Conservation (phyloP, 2,888 invertebrate species). For the Dendrolimus houi region DNA sequence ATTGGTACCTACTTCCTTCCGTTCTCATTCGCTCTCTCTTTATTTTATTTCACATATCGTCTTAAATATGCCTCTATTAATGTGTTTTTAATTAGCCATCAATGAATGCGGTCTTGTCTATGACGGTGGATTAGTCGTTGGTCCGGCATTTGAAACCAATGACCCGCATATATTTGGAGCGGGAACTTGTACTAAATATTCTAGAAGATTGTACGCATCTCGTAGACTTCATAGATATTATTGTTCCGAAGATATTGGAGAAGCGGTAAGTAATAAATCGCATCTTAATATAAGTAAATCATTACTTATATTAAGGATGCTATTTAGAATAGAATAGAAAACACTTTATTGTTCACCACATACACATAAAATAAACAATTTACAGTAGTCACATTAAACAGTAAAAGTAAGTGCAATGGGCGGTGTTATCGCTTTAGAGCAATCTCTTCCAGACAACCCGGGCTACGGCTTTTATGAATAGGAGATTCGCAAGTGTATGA, state of each 20-base stretch:
- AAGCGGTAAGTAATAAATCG: constrained; percentile 49
- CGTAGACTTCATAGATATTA: constrained; percentile 71
- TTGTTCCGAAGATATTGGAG: constrained; percentile 79
- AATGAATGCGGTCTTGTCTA: constrained; percentile 75
- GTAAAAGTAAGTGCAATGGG: too few relatives aligned
- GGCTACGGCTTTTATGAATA: too few relatives aligned
- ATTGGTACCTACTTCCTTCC: too few relatives aligned
- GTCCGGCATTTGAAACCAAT: constrained; percentile 78
- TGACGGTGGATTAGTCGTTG: constrained; percentile 80
- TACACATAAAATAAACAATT: too few relatives aligned
- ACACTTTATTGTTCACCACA: too few relatives aligned
- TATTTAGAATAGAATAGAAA: too few relatives aligned
- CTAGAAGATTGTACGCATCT: constrained; percentile 74
- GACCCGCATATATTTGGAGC: constrained; percentile 80
- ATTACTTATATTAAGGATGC: too few relatives aligned
- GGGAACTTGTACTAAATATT: constrained; percentile 79
- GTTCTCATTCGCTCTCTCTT: not conserved
- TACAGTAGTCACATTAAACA: too few relatives aligned
- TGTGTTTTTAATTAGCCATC: constrained; percentile 52
- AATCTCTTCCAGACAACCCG: too few relatives aligned
- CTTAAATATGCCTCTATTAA: not conserved
- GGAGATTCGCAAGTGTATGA: too few relatives aligned
- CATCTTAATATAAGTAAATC: too few relatives aligned
- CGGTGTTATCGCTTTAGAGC: too few relatives aligned
- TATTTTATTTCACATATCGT: not conserved